Base-by-base conservation (phyloP, 2,888 invertebrate species). In the Xestia xanthographa region DNA sequence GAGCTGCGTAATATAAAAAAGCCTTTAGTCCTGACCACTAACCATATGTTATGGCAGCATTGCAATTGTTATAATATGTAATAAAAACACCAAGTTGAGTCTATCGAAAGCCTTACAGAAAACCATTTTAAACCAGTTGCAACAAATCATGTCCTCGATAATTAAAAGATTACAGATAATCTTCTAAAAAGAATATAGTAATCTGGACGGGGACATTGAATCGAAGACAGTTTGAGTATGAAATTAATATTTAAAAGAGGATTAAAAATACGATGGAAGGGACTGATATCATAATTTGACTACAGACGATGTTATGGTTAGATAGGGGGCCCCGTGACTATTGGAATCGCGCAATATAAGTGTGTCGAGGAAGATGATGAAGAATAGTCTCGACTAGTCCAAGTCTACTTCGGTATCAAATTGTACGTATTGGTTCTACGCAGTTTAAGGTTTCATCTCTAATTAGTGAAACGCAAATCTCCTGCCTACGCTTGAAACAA, bases 401-500 rank as follows among this genome's bases (percentile, higher is more conserved):
- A 41, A 41, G 3, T n/a, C 26, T 29, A 11, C 20, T 22, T 67
- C 11, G n/a, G 11, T 34, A 34, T 8, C 17, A 67, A 66, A 62
- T 22, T 20, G 22, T 5, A 29, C 12, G 26, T 29, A 48, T 20
- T 5, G 9, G 43, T 43, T 43, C 29, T 0, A 8, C 22, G 22
- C 9, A 22, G 11, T 68, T 65, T 65, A 53, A 53, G 65, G 63
- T 48, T 69, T 17, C 4, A 2, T 53, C 29, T 41, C 38, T 48
- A 82, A 79, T 66, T 48, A 34, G 41, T 66, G 34, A 20, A 45
- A 56, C 56, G 17, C 29, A 65, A 65, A 77, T 58, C 34, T 38
- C 41, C 81, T 56, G 56, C 82, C 84, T 77, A 87, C 82, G 75
- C 82, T 72, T 56, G 29, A 79, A 72, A 82, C 76, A 78, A 80